A percentile compares a stretch with the other conserved stretches of the same genome.
phyloP scores from a whole-genome alignment of 2,797 vertebrate species.

The Helostoma temminkii region DNA sequence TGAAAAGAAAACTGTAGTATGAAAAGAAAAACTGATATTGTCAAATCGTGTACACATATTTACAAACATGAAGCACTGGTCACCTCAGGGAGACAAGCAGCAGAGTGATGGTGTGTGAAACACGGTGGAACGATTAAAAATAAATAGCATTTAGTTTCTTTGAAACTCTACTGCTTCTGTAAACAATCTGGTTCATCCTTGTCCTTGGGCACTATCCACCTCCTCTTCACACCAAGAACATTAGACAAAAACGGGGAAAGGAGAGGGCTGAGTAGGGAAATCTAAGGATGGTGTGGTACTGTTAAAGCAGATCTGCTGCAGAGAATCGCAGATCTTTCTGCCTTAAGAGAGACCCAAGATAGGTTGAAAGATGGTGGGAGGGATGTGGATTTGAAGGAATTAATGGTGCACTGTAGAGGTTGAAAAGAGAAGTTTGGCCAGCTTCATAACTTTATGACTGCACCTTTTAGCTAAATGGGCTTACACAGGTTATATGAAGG shows the following conservation, averaged over 20 bases:
- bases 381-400: slow-evolving; percentile 64
- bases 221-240: slow-evolving; percentile 52
- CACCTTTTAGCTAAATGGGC: slow-evolving; percentile 58
- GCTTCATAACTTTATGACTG: slow-evolving; percentile 54
- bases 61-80: neutral
- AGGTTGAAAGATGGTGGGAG: slow-evolving; percentile 56
- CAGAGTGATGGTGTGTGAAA: slow-evolving; percentile 50
- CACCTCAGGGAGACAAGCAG: slow-evolving; percentile 51
- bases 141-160: slow-evolving; percentile 72
- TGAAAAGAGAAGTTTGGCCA: slow-evolving; percentile 59
- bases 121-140: slow-evolving; percentile 71
- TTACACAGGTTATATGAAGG: slow-evolving; percentile 43
- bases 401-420: slow-evolving; percentile 56
- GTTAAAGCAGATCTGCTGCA: slow-evolving; percentile 51
- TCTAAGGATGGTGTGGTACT: slow-evolving; percentile 42
- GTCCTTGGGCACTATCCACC: slow-evolving; percentile 69
- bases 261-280: slow-evolving; percentile 36
- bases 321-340: slow-evolving; percentile 54
- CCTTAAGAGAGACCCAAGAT: slow-evolving; percentile 52
- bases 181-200: slow-evolving; percentile 77
- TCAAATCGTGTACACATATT: neutral
- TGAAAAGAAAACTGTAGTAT: too few relatives aligned
- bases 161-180: slow-evolving; percentile 67
- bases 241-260: slow-evolving; percentile 27
- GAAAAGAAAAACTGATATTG: slow-evolving; percentile 1